Base-by-base conservation (phyloP, 2,113 vertebrate species). In the Elanus axillaris region DNA sequence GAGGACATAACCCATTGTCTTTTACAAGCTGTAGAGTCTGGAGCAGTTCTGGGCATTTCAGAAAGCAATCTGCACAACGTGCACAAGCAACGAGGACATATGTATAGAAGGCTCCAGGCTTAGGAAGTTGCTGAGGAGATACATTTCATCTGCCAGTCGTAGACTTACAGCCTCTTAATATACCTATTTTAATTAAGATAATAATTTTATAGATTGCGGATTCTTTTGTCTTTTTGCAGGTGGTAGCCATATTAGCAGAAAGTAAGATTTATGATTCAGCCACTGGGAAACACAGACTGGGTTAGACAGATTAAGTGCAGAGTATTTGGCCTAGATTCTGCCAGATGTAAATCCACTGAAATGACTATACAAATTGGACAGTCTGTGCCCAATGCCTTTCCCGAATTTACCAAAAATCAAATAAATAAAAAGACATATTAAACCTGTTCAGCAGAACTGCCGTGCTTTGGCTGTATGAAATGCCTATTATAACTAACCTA, bases 281-380 rank as follows among this genome's bases (percentile, higher is more conserved):
- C 0, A 0, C 26, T 42, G 82, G 81, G 78, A 92, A 82, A 62
- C 40, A 59, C 40, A 60, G 68, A 31, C 27, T 40, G 67, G 72
- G 82, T 76, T 80, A 52, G 43, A 42, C 59, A 88, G 95, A 90
- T 91, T 72, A 87, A 85, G 19, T 13, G 47, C 71, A 23, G 66
- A 38, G 66, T 29, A 45, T 74, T 84, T 94, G 95, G 86, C 94
- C 96, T 89, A 84, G 79, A 96, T 96, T 88, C 60, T 74, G 55
- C 47, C 72, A 59, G 86, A 71, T 59, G 68, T 47, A 83, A 96
- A 95, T 84, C 92, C 78, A 50, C 59, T 55, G 68, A 69, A 86
- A 86, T 10, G 25, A 48, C 69, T 40, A 31, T 53, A 86, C 60
- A 47, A 72, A 86, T 48, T 36, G 59, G 83, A 71, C 82, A 81